Evolutionary conservation across 2,888 invertebrate species (phyloP).

Genomic region (Lepetodrilus schrolli): DNA sequence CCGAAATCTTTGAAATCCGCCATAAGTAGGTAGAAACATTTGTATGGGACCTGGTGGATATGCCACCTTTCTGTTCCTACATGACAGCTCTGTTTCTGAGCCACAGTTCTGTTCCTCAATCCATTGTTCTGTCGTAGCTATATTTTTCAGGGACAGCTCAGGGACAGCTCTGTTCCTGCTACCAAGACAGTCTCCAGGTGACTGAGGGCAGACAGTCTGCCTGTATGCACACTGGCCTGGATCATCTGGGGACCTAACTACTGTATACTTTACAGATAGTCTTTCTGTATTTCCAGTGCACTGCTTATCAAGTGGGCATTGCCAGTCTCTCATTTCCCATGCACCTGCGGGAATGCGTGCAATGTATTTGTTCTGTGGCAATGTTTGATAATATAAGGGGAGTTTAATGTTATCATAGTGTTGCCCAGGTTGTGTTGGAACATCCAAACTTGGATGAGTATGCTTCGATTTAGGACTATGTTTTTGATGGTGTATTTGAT

Average conservation of each 20-base stretch:
- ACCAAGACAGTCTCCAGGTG: too few species aligned
- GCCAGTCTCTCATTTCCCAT: constrained; percentile 5
- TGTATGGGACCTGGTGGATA: too few species aligned
- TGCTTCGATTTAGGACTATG: constrained; percentile 7
- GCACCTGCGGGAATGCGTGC: constrained; percentile 10
- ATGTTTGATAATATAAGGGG: constrained; percentile 30
- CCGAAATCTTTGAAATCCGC: too few species aligned
- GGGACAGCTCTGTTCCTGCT: too few species aligned
- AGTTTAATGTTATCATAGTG: constrained; percentile 23
- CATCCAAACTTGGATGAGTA: constrained; percentile 4
- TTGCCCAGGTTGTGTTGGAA: constrained; percentile 12
- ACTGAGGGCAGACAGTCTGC: background rate
- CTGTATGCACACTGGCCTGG: background rate
- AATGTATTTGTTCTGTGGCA: constrained; percentile 28
- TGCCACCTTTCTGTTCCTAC: too few species aligned
- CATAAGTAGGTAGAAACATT: too few species aligned
- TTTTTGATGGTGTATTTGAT: constrained; percentile 14
- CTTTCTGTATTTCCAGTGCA: constrained; percentile 27
- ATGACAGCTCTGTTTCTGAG: too few species aligned
- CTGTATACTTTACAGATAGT: constrained; percentile 29
- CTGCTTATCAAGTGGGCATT: constrained; percentile 7
- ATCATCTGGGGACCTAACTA: background rate
- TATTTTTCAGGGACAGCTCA: too few species aligned
- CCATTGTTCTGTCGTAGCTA: too few species aligned
- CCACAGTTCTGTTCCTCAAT: too few species aligned